Percentiles rank a stretch among this genome's conserved stretches.
Evolutionary conservation across 2,797 vertebrate genomes (phyloP).

Genomic region (Pagetopsis macropterus): DNA sequence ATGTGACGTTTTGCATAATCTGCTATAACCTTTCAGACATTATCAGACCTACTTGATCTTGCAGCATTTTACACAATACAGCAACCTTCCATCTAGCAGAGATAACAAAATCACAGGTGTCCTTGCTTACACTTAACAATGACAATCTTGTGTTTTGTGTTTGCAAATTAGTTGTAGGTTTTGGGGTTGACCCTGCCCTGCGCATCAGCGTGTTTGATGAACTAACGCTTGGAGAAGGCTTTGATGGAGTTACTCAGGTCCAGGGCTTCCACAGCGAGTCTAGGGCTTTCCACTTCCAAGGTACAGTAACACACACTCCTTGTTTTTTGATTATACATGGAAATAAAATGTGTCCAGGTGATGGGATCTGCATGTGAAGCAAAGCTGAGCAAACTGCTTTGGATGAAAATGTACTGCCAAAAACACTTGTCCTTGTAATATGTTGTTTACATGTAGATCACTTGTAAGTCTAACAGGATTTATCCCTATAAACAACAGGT

Average conservation of each 20-base stretch:
- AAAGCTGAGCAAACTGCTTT: background rate
- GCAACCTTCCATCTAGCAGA: slow-evolving; percentile 24
- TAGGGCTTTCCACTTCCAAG: slow-evolving; percentile 96
- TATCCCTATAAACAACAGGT: slow-evolving; percentile 10
- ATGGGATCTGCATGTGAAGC: slow-evolving; percentile 8
- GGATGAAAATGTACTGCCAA: slow-evolving; percentile 1
- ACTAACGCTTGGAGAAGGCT: slow-evolving; percentile 87
- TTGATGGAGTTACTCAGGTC: slow-evolving; percentile 93
- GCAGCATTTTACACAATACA: background rate
- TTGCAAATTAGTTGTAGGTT: slow-evolving; percentile 86
- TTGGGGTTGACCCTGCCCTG: slow-evolving; percentile 95
- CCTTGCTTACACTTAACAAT: slow-evolving; percentile 27
- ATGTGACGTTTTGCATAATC: slow-evolving; percentile 21
- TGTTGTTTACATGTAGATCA: slow-evolving; percentile 18
- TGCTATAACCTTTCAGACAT: slow-evolving; percentile 4
- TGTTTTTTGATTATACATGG: slow-evolving; percentile 6
- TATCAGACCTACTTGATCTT: slow-evolving; percentile 1
- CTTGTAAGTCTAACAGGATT: slow-evolving; percentile 1
- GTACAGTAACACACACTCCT: slow-evolving; percentile 77
- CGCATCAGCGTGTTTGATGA: slow-evolving; percentile 93
- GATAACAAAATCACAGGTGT: slow-evolving; percentile 28
- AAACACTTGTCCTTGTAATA: background rate
- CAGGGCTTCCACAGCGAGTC: slow-evolving; percentile 96
- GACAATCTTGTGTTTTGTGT: slow-evolving; percentile 45
- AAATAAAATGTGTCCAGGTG: background rate